A percentile compares a stretch with the other conserved stretches of the same genome.
Evolutionary conservation across 1,140 invertebrate genomes (phyloP).

Genomic region (Zaprionus vittiger): DNA sequence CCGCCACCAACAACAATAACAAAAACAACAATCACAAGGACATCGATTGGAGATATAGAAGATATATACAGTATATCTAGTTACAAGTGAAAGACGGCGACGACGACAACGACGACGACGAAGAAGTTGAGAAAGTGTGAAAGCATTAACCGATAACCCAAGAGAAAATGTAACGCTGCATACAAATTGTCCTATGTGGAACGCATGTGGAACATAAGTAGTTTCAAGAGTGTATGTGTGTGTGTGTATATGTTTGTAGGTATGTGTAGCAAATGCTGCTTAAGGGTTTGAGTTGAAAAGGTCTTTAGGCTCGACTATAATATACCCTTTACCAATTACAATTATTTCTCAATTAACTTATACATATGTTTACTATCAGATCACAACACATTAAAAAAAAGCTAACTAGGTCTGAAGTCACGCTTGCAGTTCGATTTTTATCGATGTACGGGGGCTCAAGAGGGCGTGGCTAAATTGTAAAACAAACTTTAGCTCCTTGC

Average conservation of each 20-base stretch:
- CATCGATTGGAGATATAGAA: not conserved
- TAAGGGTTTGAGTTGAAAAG: not conserved
- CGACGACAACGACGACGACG: not conserved
- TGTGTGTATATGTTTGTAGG: conserved; percentile 11
- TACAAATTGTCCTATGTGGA: conserved; percentile 25
- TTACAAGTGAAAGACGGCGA: conserved; percentile 11
- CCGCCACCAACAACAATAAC: conserved; percentile 65
- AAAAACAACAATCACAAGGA: not conserved
- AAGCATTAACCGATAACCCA: conserved; percentile 23
- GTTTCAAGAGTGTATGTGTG: conserved; percentile 12
- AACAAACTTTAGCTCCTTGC: not conserved
- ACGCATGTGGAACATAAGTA: conserved; percentile 28
- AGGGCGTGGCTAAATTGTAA: not conserved
- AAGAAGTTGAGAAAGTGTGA: not conserved
- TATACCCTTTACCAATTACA: too few relatives aligned
- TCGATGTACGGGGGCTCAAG: not conserved
- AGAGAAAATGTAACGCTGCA: conserved; percentile 2
- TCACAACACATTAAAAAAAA: too few relatives aligned
- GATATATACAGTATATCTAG: conserved; percentile 8
- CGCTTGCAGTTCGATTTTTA: not conserved
- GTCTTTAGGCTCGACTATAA: too few relatives aligned
- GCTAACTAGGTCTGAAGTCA: too few relatives aligned
- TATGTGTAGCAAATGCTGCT: conserved; percentile 14
- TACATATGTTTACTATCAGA: too few relatives aligned
- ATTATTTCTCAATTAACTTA: too few relatives aligned